Percentiles rank a stretch among this genome's conserved stretches.
Evolutionary conservation across 2,113 vertebrate genomes (phyloP).

Genomic region (Parus major): DNA sequence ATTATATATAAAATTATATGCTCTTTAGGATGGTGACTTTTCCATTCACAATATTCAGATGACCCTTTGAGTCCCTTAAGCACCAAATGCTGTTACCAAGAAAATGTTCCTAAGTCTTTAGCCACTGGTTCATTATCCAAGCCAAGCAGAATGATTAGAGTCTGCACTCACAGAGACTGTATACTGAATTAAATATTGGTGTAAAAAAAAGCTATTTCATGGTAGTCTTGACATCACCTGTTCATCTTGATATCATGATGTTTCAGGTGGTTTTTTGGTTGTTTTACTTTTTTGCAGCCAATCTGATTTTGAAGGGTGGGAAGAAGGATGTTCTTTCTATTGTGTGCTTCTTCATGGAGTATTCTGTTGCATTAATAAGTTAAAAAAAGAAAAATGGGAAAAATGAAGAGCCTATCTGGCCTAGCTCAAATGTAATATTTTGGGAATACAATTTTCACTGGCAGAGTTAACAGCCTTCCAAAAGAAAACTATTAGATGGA

Average conservation of each 20-base stretch:
- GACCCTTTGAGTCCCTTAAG: neutral
- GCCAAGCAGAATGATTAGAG: neutral
- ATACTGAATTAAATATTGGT: neutral
- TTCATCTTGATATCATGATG: neutral
- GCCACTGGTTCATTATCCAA: neutral
- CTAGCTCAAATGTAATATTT: neutral
- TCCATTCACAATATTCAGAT: neutral
- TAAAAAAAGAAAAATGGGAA: neutral
- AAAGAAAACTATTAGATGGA: neutral
- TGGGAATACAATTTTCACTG: neutral
- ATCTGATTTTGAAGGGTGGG: neutral
- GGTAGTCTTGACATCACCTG: neutral
- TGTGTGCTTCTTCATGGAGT: neutral
- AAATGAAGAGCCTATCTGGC: neutral
- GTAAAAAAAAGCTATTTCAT: neutral
- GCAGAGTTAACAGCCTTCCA: neutral
- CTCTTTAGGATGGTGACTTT: neutral
- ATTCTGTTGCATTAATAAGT: neutral
- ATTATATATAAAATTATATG: neutral
- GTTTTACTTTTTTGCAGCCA: neutral
- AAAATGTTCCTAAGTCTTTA: neutral
- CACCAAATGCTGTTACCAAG: neutral
- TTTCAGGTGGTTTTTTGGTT: neutral
- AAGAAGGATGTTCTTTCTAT: neutral
- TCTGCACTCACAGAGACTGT: neutral